These are phyloP conservation scores for Camponotus vicinus DNA, from an alignment of 1,140 invertebrate genomes.

Conservation along the genomic window DNA sequence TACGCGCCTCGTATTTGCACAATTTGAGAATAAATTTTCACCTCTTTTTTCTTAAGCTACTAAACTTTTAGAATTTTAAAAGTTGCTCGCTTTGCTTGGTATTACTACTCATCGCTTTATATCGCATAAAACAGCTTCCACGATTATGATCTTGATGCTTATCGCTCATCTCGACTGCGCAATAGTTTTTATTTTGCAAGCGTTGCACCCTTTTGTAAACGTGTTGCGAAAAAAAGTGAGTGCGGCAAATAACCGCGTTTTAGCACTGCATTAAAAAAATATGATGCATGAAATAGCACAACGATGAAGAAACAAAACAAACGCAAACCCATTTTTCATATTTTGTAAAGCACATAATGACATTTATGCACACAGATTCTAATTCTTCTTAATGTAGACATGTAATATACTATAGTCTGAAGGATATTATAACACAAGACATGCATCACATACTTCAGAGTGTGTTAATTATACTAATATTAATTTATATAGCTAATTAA, in stretches of 20 bases:
- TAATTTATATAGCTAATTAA: slow-evolving; percentile 8
- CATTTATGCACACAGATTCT: not conserved
- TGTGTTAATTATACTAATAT: not conserved
- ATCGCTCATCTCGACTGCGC: not conserved
- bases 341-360: not conserved
- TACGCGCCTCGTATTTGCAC: slow-evolving; percentile 2
- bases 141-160: slow-evolving; percentile 50
- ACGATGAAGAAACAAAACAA: not conserved
- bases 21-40: slow-evolving; percentile 31
- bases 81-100: not conserved
- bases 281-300: not conserved
- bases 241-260: not conserved
- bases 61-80: not conserved
- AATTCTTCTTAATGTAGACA: not conserved
- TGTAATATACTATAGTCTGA: not conserved
- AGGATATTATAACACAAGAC: not conserved
- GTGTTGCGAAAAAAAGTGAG: not conserved
- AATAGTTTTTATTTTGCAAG: slow-evolving; percentile 39
- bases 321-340: slow-evolving; percentile 16
- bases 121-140: slow-evolving; percentile 26
- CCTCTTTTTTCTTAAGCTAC: not conserved
- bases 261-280: not conserved
- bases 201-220: slow-evolving; percentile 17
- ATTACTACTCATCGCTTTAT: not conserved
- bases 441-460: not conserved